Base-by-base conservation (phyloP, 37 sponge, comb jelly and placozoan species). In the Ianthella basta region DNA sequence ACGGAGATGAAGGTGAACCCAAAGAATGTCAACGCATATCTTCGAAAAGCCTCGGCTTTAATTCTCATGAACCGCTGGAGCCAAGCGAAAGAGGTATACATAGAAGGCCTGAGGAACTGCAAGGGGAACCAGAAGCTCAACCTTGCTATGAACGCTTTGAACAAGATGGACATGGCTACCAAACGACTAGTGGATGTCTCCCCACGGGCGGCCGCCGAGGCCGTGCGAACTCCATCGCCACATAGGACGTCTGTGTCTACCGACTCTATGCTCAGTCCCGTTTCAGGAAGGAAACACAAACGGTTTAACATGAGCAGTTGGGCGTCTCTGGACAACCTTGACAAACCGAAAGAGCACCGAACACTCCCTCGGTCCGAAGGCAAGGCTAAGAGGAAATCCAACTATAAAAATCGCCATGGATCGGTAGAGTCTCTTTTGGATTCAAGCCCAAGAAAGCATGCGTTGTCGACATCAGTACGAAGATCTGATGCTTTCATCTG, bases 41-140 rank as follows among this genome's bases (percentile, higher is more conserved):
- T 93, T 41, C 74, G 64, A 38, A 93, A 88, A 83, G 94, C 88
- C 18, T 84, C 91, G 27, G 84, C 91, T 68, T 82, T 93, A 14
- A 80, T 85, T 15, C 54, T 84, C 21, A 70, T 87, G n/a, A 93
- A 93, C 83, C 82, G 87, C 39, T 93, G 94, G 94, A 85, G 87
- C 29, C 66, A 87, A 37, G 91, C 94, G 0, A 87, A 84, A 66
- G 37, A 79, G 55, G 82, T 93, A 4, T 93, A 93, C 85, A 74
- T 27, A 14, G 88, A 90, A 25, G 94, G 94, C 23, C 73, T 93
- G 56, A 81, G 77, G 30, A 72, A 67, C 63, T 93, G 94, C 84
- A 77, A 63, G 24, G 64, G 65, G 23, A 37, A 44, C 36, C 65
- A 82, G 65, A 82, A 77, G 55, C 63, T 92, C 21, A 67, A 72